Base-by-base conservation (phyloP, 2,888 invertebrate species). In the Noctua janthina region DNA sequence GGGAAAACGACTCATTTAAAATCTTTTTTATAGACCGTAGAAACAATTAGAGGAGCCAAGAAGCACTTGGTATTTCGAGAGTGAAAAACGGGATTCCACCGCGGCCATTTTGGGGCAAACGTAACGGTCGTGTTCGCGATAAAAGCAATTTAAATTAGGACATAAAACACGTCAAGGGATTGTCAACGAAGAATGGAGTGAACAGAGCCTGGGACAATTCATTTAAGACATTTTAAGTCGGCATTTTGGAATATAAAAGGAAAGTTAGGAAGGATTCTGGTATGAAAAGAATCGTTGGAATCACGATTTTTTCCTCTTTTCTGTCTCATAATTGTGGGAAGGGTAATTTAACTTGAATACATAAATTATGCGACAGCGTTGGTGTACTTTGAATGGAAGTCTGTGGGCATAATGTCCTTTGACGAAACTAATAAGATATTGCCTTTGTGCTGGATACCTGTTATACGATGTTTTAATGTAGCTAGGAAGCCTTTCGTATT, bases 81-180 rank as follows among this genome's bases (percentile, higher is more conserved):
- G 92, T 93, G 94, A 94, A 93, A 93, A 94, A 94, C 92, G 93
- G 90, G 91, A 92, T 90, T 90, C 89, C 90, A 81, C 81, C 72
- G 86, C 88, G 91, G 91, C 90, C 91, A 91, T 93, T 93, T 91
- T 87, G 89, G 88, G 91, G 90, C 90, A 87, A 89, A 89, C 92
- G 92, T 91, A 92, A 93, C 91, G 92, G 93, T 89, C 93, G 92
- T 93, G 93, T 92, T 93, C 93, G 86, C 92, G 93, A 93, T 94
- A 94, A 94, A 93, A 94, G 92, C 94, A 93, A 94, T 94, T 94
- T 94, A 93, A 93, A 93, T 93, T 93, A 93, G 93, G 90, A 91
- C 94, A 94, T 95, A 95, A 95, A 96, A 94, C 95, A 96, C 91
- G 95, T 94, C 95, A 93, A 91, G 94, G 93, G 93, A 94, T 95